phyloP scores from a whole-genome alignment of 2,113 vertebrate species.

The Recurvirostra avosetta region DNA sequence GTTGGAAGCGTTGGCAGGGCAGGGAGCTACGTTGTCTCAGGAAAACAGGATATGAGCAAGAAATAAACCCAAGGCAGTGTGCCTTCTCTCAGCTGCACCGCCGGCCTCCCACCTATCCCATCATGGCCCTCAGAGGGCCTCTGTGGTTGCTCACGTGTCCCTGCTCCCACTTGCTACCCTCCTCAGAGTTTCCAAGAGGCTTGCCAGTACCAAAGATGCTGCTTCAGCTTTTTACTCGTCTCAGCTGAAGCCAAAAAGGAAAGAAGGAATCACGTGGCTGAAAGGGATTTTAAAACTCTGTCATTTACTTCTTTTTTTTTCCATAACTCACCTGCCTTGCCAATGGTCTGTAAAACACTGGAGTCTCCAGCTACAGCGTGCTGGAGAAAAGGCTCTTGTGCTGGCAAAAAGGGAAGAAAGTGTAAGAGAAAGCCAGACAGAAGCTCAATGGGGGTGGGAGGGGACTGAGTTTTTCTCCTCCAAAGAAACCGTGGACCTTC shows the following conservation, averaged over 20 bases:
- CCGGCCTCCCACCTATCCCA: background rate
- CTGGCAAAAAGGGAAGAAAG: background rate
- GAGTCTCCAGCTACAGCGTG: background rate
- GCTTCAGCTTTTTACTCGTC: background rate
- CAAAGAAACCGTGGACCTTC: background rate
- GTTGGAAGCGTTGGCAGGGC: background rate
- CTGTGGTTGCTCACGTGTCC: background rate
- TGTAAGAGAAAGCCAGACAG: background rate
- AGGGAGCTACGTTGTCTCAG: background rate
- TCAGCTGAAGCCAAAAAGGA: background rate
- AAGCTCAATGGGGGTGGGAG: background rate
- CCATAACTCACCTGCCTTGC: background rate
- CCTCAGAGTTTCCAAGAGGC: constrained; percentile 34
- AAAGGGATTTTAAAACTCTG: background rate
- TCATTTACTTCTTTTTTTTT: background rate
- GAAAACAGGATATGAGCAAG: background rate
- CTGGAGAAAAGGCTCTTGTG: background rate
- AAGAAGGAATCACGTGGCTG: background rate
- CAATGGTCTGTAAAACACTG: background rate
- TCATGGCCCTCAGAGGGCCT: background rate
- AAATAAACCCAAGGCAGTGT: background rate
- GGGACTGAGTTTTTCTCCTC: background rate
- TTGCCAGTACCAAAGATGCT: constrained; percentile 11
- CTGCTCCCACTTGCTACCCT: background rate
- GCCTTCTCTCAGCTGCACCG: background rate